Percentiles rank a stretch among this genome's conserved stretches.
phyloP scores from a whole-genome alignment of 2,888 invertebrate species.

The Mythimna albipuncta region DNA sequence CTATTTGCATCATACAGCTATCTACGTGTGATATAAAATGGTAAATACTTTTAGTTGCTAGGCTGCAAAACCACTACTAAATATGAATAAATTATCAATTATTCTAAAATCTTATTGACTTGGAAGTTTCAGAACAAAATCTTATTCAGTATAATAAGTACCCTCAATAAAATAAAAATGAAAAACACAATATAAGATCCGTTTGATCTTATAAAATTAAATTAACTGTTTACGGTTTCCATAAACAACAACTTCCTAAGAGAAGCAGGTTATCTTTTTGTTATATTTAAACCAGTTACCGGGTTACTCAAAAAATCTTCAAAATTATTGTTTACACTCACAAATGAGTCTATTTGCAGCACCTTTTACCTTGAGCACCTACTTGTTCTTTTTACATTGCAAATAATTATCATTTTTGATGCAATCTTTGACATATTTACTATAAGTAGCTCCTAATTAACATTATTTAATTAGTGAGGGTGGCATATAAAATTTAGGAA shows the following conservation, averaged over 20 bases:
- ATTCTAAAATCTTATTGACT: too few relatives aligned
- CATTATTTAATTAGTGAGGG: conserved; percentile 23
- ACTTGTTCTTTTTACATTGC: conserved; percentile 25
- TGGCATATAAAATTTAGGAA: conserved; percentile 18
- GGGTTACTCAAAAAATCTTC: not conserved
- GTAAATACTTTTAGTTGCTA: conserved; percentile 21
- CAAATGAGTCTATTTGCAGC: conserved; percentile 30
- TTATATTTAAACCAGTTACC: too few relatives aligned
- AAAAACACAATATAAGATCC: not conserved
- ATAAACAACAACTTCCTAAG: not conserved
- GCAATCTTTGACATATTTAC: not conserved
- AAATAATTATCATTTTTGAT: conserved; percentile 2
- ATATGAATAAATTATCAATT: not conserved
- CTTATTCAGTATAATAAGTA: not conserved
- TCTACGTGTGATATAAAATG: not conserved
- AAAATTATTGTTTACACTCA: conserved; percentile 1
- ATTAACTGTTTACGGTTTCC: conserved; percentile 7
- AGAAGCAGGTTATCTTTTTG: not conserved
- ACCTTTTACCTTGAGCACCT: conserved; percentile 30
- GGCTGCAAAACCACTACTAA: not conserved
- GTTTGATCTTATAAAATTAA: not conserved
- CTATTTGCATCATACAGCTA: not conserved
- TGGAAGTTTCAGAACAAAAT: not conserved
- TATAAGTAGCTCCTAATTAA: not conserved
- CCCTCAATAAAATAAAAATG: conserved; percentile 13